Evolutionary conservation across 1,140 invertebrate genomes (phyloP).

Genomic region (Rhyacophila brunnea): DNA sequence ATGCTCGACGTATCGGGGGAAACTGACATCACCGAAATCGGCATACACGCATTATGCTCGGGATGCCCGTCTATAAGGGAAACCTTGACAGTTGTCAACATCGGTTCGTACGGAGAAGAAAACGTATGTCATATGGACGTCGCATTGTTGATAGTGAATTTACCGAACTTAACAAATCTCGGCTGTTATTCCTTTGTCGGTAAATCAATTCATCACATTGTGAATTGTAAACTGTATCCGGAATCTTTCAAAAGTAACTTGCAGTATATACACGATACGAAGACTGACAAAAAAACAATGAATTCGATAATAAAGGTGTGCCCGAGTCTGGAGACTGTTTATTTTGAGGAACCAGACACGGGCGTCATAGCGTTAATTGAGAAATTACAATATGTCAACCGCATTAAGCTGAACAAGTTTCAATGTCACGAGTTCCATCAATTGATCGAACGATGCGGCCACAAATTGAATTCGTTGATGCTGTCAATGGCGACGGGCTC

Average conservation of each 20-base stretch:
- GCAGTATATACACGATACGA: constrained; percentile 62
- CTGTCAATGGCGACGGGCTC: constrained; percentile 58
- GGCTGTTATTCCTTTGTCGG: constrained; percentile 66
- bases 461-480: constrained; percentile 59
- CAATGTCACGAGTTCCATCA: constrained; percentile 59
- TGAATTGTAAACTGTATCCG: constrained; percentile 53
- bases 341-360: constrained; percentile 58
- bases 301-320: constrained; percentile 58
- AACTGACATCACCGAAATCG: constrained; percentile 61
- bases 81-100: constrained; percentile 59
- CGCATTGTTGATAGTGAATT: constrained; percentile 57
- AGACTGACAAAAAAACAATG: constrained; percentile 56
- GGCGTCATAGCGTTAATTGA: constrained; percentile 55
- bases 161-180: constrained; percentile 61
- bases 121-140: constrained; percentile 63
- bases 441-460: constrained; percentile 56
- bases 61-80: constrained; percentile 51
- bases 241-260: constrained; percentile 57
- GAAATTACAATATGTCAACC: constrained; percentile 51
- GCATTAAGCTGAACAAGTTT: constrained; percentile 63
- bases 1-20: constrained; percentile 65
- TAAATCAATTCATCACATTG: constrained; percentile 55
- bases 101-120: constrained; percentile 65
- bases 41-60: constrained; percentile 55
- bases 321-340: constrained; percentile 60